Conservation (phyloP, 2,113 vertebrate genomes). For the Pterocles orientalis region DNA sequence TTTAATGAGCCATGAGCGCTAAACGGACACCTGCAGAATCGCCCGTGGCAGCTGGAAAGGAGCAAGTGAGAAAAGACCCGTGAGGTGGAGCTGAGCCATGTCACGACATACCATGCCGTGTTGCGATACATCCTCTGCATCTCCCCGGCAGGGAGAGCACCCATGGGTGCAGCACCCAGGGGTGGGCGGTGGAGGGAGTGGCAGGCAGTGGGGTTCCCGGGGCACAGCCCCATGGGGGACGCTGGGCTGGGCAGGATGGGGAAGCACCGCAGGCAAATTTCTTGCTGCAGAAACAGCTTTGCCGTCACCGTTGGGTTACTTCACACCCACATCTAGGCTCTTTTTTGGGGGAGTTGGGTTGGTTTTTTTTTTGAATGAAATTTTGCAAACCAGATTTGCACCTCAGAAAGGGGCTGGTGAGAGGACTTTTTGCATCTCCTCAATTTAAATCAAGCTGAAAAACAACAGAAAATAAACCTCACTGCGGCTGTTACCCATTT, state of each 20-base stretch:
- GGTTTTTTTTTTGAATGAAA: background rate
- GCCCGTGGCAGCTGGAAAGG: background rate
- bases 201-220: background rate
- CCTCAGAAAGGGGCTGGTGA: background rate
- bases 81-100: background rate
- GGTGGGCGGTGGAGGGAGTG: background rate
- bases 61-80: background rate
- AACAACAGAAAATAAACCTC: background rate
- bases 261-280: conserved; percentile 16
- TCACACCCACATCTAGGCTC: background rate
- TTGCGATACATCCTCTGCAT: background rate
- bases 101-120: rapidly evolving
- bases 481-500: background rate
- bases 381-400: background rate
- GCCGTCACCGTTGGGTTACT: background rate
- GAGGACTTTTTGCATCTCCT: background rate
- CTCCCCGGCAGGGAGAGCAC: background rate
- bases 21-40: background rate
- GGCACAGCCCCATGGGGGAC: background rate
- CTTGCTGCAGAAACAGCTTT: background rate
- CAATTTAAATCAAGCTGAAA: background rate
- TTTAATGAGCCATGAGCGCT: background rate
- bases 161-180: background rate
- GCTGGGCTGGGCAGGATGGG: background rate
- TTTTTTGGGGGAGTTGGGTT: background rate